A percentile compares a stretch with the other conserved stretches of the same genome.
Conservation (phyloP, 2,888 invertebrate genomes). For the Tiliacea citrago region DNA sequence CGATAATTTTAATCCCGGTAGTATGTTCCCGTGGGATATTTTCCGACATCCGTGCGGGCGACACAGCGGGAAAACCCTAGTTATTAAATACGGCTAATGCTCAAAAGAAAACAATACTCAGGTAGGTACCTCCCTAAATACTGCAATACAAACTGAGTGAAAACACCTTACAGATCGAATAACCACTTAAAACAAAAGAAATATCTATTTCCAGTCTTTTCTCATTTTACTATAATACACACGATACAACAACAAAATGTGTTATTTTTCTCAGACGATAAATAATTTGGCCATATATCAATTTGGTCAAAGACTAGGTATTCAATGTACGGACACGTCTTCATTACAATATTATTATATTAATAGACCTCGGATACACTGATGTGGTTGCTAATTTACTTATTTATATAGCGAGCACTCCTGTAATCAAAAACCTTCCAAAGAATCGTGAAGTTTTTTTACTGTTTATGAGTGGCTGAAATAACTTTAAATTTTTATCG, state of each 20-base stretch:
- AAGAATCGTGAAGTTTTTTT: background rate
- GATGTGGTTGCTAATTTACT: background rate
- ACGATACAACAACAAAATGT: background rate
- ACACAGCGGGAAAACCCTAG: no score
- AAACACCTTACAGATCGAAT: no score
- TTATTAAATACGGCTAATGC: no score
- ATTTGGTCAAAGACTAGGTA: constrained; percentile 32
- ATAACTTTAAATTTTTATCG: no score
- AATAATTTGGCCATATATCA: constrained; percentile 19
- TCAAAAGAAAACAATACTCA: no score
- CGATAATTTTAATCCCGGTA: no score
- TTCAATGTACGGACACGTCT: constrained; percentile 54
- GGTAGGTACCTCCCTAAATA: no score
- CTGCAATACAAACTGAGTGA: no score
- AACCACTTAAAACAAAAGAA: background rate
- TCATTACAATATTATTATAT: constrained; percentile 51
- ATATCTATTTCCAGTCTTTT: background rate
- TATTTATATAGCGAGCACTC: no score
- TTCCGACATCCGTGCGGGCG: no score
- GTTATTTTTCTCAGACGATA: background rate
- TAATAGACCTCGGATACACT: constrained; percentile 32
- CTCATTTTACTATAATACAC: background rate
- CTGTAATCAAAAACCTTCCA: background rate
- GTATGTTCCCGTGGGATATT: no score
- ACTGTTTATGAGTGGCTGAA: no score